phyloP scores from a whole-genome alignment of 2,888 invertebrate genomes.

The Drosophila meridiana region DNA sequence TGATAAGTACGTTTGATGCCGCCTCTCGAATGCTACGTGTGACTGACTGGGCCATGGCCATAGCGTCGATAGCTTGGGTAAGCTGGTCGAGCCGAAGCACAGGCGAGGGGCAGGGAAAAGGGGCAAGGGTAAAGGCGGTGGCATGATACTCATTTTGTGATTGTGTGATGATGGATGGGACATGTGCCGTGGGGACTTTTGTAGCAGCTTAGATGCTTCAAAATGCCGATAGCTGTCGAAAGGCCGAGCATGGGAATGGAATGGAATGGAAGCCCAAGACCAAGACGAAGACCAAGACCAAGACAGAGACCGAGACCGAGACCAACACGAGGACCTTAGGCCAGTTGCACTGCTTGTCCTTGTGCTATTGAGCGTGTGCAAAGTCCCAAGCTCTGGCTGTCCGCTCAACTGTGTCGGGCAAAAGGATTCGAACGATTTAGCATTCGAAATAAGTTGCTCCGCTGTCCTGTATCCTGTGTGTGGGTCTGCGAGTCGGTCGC shows the following conservation, averaged over 20 bases:
- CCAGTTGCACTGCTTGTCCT: constrained; percentile 63
- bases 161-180: constrained; percentile 82
- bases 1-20: constrained; percentile 81
- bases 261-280: background rate
- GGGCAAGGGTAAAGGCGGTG: background rate
- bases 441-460: constrained; percentile 72
- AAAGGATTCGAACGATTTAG: constrained; percentile 78
- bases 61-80: constrained; percentile 18
- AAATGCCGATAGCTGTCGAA: constrained; percentile 69
- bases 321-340: constrained; percentile 31
- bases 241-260: constrained; percentile 17
- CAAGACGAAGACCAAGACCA: background rate
- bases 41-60: constrained; percentile 56
- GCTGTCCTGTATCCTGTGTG: constrained; percentile 33
- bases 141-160: constrained; percentile 80
- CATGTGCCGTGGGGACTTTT: constrained; percentile 63
- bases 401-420: constrained; percentile 72
- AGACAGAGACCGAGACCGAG: background rate
- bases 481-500: constrained; percentile 10
- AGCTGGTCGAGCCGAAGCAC: constrained; percentile 20
- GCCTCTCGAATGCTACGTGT: constrained; percentile 74
- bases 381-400: constrained; percentile 19
- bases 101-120: background rate
- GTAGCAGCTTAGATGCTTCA: constrained; percentile 46
- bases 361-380: constrained; percentile 59